Evolutionary conservation across 2,888 invertebrate genomes (phyloP), one percentile per base, ranked within the genome.

Genomic region (Xestobium rufovillosum): DNA sequence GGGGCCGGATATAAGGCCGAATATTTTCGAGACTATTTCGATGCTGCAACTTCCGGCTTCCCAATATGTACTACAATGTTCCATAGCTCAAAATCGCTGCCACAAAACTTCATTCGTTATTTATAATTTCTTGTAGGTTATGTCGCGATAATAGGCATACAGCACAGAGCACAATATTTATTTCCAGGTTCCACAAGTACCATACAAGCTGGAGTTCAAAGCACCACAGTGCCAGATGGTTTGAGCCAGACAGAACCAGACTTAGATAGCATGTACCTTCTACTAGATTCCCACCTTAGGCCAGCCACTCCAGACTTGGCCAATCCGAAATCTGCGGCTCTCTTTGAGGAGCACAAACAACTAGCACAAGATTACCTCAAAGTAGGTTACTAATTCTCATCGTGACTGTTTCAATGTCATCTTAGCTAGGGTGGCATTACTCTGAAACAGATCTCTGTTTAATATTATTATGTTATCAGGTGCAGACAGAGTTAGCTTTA

Each of bases 331-430:
- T 94, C 92, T 34, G 76, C 85, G 61, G 73, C 81, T 47, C 84
- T 94, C 55, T 94, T 85, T 60, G 80, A 90, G 48, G 86, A 91
- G 55, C 92, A 94, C 61, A 86, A 85, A 58, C 75, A 86, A 66
- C 67, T 91, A 49, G 89, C 89, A 38, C 80, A 88, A 63, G 87
- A 92, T 65, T 91, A 88, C 68, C 75, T 91, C 39, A 83, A 83
- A 66, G 84, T 88, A 50, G 46, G 32, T 39, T 38, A 11, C 14
- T 11, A 37, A 26, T 11, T 30, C 13, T 26, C 14, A 6, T 6
- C 12, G 23, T 11, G 6, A 15, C 32, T 14, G 11, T n/a, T n/a
- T n/a, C n/a, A n/a, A n/a, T n/a, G n/a, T n/a, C n/a, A n/a, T n/a
- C n/a, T n/a, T n/a, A n/a, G 30, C 23, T 14, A 30, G 6, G 13